These are phyloP conservation scores for Acleris laterana DNA, from an alignment of 2,888 invertebrate genomes.

Conservation along the genomic window DNA sequence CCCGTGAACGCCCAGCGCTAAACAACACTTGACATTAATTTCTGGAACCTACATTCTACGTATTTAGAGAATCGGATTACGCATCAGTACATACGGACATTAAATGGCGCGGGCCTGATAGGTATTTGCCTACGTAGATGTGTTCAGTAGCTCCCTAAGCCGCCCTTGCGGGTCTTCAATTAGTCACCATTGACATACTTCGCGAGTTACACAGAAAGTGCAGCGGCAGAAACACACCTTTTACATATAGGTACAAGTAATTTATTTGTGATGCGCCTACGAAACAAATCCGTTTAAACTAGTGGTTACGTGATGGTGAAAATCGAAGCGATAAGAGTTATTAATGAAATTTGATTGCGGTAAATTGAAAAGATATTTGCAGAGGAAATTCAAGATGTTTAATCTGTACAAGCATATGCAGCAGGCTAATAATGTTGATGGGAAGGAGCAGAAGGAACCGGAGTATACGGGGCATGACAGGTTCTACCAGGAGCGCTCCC, in stretches of 20 bases:
- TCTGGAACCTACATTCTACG: constrained; percentile 18
- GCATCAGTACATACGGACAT: constrained; percentile 10
- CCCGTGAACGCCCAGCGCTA: background rate
- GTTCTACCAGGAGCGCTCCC: constrained; percentile 88
- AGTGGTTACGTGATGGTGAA: background rate
- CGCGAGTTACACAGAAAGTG: constrained; percentile 51
- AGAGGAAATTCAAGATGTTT: constrained; percentile 85
- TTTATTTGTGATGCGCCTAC: background rate
- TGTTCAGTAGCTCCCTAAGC: constrained; percentile 57
- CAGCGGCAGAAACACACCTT: constrained; percentile 37
- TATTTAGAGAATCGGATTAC: constrained; percentile 33
- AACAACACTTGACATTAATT: constrained; percentile 36
- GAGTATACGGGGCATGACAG: constrained; percentile 92
- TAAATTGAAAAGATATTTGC: constrained; percentile 51
- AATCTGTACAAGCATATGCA: constrained; percentile 90
- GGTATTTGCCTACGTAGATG: constrained; percentile 50
- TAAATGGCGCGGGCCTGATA: constrained; percentile 11
- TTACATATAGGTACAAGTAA: constrained; percentile 2
- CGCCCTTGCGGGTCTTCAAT: constrained; percentile 72
- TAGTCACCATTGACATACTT: constrained; percentile 73
- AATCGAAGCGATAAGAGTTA: background rate
- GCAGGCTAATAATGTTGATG: constrained; percentile 78
- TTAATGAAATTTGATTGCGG: constrained; percentile 58
- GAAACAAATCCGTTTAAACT: background rate
- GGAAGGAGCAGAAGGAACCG: constrained; percentile 78